Conservation (phyloP, 2,113 vertebrate genomes). For the Cyprinus carpio region DNA sequence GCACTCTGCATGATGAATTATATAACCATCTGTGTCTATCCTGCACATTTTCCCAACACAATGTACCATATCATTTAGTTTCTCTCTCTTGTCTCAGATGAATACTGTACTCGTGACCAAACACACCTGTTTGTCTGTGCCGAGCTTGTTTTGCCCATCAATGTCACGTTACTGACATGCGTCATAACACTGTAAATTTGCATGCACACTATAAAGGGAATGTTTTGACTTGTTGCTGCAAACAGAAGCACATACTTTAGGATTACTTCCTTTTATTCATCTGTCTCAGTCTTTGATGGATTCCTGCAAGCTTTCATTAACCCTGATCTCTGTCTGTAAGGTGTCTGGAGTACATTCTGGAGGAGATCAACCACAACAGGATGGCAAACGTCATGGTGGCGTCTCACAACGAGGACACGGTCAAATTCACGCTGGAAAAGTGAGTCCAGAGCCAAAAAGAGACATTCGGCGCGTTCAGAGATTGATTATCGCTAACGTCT, state of each 20-base stretch:
- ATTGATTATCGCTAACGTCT: background rate
- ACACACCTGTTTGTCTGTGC: background rate
- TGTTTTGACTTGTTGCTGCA: background rate
- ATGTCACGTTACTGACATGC: background rate
- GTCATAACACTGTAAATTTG: background rate
- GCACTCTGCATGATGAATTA: background rate
- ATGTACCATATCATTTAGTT: background rate
- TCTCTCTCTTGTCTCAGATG: background rate
- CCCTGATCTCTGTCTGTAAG: conserved; percentile 64
- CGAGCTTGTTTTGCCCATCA: background rate
- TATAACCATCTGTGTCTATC: background rate
- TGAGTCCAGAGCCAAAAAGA: conserved; percentile 54
- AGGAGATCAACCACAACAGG: conserved; percentile 80
- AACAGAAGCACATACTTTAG: background rate
- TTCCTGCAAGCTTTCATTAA: background rate
- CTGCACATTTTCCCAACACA: background rate
- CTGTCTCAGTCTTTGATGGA: background rate
- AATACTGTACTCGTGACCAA: background rate
- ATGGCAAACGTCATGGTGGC: conserved; percentile 89
- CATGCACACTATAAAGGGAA: background rate
- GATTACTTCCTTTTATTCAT: background rate
- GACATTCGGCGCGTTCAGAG: background rate
- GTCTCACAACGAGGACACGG: conserved; percentile 89
- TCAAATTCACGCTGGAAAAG: conserved; percentile 85
- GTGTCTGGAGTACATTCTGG: conserved; percentile 87